These are phyloP conservation scores for Hyperoplus immaculatus DNA, from an alignment of 2,797 vertebrate genomes.

Conservation along the genomic window DNA sequence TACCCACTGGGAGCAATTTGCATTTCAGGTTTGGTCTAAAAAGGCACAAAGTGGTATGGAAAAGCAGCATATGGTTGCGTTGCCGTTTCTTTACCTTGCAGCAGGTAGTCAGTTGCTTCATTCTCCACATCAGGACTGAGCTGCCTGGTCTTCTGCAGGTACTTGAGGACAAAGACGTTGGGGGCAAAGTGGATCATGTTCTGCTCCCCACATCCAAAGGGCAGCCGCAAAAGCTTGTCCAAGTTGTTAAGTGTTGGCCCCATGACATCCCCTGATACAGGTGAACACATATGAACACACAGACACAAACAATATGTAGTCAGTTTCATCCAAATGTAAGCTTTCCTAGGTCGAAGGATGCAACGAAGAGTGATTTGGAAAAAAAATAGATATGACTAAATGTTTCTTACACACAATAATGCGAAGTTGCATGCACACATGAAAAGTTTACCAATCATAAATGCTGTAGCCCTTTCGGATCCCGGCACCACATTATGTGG, in stretches of 20 bases:
- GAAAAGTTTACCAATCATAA: constrained; percentile 89
- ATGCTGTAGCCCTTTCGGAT: constrained; percentile 92
- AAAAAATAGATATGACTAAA: background rate
- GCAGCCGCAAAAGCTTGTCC: constrained; percentile 92
- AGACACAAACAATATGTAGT: background rate
- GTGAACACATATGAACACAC: constrained; percentile 9
- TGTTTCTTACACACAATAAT: background rate
- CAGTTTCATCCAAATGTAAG: background rate
- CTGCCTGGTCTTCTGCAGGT: constrained; percentile 94
- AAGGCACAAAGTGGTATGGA: background rate
- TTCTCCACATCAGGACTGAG: constrained; percentile 90
- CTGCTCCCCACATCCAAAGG: constrained; percentile 96
- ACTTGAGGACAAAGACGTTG: constrained; percentile 96
- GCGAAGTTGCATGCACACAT: background rate
- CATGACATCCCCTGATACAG: constrained; percentile 92
- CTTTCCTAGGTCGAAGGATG: background rate
- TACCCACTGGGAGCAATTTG: background rate
- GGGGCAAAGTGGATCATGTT: constrained; percentile 98
- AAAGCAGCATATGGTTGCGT: background rate
- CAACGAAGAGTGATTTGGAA: background rate
- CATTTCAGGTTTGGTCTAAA: constrained; percentile 2
- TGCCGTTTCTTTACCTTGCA: constrained; percentile 87
- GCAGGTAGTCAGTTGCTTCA: constrained; percentile 92
- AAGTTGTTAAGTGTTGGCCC: constrained; percentile 93
- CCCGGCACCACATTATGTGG: constrained; percentile 94